Conservation (phyloP, 2,797 vertebrate genomes). For the Trachops cirrhosus region DNA sequence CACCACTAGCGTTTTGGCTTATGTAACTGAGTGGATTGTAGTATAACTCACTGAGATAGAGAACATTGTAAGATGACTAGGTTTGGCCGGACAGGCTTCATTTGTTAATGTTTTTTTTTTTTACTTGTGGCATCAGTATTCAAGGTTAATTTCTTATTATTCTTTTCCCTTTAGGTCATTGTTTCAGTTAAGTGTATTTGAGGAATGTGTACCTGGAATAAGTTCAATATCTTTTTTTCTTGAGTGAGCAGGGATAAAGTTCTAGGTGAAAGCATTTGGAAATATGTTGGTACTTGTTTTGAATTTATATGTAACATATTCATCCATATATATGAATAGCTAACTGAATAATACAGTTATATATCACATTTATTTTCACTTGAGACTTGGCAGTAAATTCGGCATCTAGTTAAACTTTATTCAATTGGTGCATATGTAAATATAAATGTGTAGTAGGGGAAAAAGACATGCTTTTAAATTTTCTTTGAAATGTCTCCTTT, state of each 20-base stretch:
- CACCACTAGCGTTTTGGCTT: not conserved
- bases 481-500: constrained; percentile 1
- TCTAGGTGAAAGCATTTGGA: constrained; percentile 1
- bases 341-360: not conserved
- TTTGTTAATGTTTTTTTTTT: not conserved
- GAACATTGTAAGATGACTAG: not conserved
- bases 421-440: not conserved
- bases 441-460: not conserved
- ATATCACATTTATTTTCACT: not conserved
- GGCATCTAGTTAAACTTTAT: constrained; percentile 36
- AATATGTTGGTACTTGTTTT: constrained; percentile 16
- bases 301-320: not conserved
- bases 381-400: constrained; percentile 23
- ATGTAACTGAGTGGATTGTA: not conserved
- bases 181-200: constrained; percentile 7
- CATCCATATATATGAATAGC: not conserved
- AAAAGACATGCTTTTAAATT: not conserved
- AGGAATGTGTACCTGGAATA: not conserved
- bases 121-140: not conserved
- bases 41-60: not conserved
- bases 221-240: not conserved
- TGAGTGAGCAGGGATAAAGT: not conserved
- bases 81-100: not conserved
- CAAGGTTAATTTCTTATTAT: constrained; percentile 3
- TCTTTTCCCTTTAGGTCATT: not conserved